phyloP scores from a whole-genome alignment of 2,888 invertebrate genomes.

The Trypoxylon attenuatum region DNA sequence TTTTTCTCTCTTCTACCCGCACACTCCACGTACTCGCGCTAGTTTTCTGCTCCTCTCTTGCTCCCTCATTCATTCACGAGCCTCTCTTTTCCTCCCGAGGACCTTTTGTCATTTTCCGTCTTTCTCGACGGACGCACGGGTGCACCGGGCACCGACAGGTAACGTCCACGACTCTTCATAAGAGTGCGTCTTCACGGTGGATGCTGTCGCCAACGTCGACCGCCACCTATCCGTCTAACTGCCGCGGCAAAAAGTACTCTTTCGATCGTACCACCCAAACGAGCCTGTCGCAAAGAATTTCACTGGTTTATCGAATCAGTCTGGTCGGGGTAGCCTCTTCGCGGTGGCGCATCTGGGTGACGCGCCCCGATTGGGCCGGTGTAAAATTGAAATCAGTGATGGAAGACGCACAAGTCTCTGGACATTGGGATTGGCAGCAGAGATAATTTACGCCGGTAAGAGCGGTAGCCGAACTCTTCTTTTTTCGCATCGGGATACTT shows the following conservation, averaged over 20 bases:
- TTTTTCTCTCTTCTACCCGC: constrained; percentile 48
- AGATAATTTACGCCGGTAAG: constrained; percentile 33
- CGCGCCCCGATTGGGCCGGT: background rate
- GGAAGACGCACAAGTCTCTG: constrained; percentile 29
- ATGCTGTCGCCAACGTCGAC: constrained; percentile 18
- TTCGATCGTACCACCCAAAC: background rate
- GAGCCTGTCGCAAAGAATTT: background rate
- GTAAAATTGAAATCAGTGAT: background rate
- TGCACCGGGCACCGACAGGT: constrained; percentile 65
- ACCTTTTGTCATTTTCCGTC: constrained; percentile 30
- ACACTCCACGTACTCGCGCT: constrained; percentile 60
- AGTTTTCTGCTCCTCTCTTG: constrained; percentile 31
- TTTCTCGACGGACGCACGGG: constrained; percentile 45
- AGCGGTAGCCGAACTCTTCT: constrained; percentile 31
- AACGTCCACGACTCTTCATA: constrained; percentile 58
- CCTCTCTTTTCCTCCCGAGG: constrained; percentile 12
- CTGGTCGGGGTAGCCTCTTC: too few relatives aligned
- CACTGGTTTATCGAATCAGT: background rate
- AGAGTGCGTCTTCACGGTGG: constrained; percentile 49
- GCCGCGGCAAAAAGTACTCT: background rate
- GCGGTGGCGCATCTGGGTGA: background rate
- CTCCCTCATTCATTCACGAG: constrained; percentile 5
- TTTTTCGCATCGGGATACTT: constrained; percentile 36
- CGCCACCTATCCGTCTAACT: background rate
- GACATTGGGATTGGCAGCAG: constrained; percentile 41